Conservation (phyloP, 2,888 invertebrate genomes). For the Drosophila dives region DNA sequence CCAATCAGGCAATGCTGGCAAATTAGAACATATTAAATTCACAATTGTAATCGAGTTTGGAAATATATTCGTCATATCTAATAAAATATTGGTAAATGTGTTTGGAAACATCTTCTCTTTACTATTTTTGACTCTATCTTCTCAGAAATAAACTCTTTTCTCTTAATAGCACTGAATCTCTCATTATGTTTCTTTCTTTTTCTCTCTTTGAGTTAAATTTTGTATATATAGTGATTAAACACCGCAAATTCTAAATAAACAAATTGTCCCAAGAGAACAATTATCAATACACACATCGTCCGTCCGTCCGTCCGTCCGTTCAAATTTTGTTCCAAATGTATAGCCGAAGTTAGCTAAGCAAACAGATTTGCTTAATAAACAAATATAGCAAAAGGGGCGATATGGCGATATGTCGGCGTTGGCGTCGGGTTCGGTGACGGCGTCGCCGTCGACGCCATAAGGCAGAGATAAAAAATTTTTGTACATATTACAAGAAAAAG, state of each 20-base stretch:
- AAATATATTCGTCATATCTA: neutral
- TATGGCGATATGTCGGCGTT: constrained; percentile 29
- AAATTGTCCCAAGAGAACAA: constrained; percentile 34
- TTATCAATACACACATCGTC: constrained; percentile 6
- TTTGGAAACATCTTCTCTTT: neutral
- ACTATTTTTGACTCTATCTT: neutral
- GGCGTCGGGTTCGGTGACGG: constrained; percentile 27
- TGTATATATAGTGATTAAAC: constrained; percentile 15
- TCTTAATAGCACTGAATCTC: neutral
- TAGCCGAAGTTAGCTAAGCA: constrained; percentile 31
- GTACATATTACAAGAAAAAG: constrained; percentile 23
- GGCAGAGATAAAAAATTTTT: constrained; percentile 51
- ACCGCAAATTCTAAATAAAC: constrained; percentile 40
- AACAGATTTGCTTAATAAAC: constrained; percentile 54
- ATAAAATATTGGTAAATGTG: neutral
- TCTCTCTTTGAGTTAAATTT: neutral
- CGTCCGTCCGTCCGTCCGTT: neutral
- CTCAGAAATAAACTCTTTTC: neutral
- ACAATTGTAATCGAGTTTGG: neutral
- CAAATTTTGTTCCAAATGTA: constrained; percentile 6
- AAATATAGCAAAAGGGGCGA: constrained; percentile 31
- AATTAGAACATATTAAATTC: neutral
- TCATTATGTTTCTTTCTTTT: neutral
- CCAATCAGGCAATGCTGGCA: neutral
- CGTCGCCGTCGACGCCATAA: constrained; percentile 37